Evolutionary conservation across 2,888 invertebrate species (phyloP), one percentile per base, ranked within the genome.

Genomic region (Calephelis perditalis): DNA sequence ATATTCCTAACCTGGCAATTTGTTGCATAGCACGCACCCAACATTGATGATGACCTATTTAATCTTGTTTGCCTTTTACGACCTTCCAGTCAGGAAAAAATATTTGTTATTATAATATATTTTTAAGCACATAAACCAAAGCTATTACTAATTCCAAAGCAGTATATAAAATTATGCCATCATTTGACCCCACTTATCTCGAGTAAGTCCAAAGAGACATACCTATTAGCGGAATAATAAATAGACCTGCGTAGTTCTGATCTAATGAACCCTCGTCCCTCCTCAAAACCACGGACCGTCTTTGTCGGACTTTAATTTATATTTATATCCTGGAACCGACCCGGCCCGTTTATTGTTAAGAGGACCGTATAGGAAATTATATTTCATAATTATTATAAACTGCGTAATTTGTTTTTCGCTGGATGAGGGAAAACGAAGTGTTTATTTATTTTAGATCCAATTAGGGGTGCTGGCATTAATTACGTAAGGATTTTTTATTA

Each of bases 231-330:
- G 26, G 26, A 52, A 52, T 52, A 52, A 52, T 52, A 52, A 35
- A 52, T 52, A 52, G 35, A 35, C 26, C 52, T 52, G 10, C 52
- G 52, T 52, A 52, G 52, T 52, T 52, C 52, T 35, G 52, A 52
- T 52, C 35, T 52, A 52, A 52, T 52, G 52, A 52, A 52, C 35
- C 52, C 52, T 52, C 52, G 52, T 52, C 52, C 52, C 52, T 52
- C 26, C 52, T 52, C 52, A 52, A 52, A 52, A 52, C 52, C 52
- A 35, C 52, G 52, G 35, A 52, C 52, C 26, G 52, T 52, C 46
- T 46, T 52, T 52, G 52, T 35, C 6, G 35, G 52, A 52, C 9
- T 52, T 52, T 52, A 52, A 52, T 52, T 52, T 52, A 52, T 52
- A 52, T 52, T 52, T 52, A 52, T 52, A 52, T 52, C 26, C 26